Evolutionary conservation across 2,797 vertebrate genomes (phyloP), one percentile per base, ranked within the genome.

Genomic region (Echiichthys vipera): DNA sequence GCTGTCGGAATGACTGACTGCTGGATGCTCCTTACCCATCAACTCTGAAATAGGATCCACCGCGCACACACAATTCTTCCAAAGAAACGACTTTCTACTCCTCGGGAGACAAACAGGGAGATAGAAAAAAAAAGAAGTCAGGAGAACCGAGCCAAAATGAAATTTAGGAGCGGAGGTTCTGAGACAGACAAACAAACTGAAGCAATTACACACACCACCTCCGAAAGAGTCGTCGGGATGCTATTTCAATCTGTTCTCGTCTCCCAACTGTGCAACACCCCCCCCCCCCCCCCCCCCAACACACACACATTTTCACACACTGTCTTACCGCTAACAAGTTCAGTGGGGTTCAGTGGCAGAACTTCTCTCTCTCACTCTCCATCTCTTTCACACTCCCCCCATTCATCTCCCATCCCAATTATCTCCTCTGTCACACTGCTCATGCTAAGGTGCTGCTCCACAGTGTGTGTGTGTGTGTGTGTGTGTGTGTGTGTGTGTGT

Each of bases 331-430:
- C 67, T 65, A 65, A 72, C 50, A 71, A 40, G 65, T 76, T 81
- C 10, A 70, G 64, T 10, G 22, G 25, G 25, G 64, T 49, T 77
- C 40, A 30, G 34, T 62, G 20, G 43, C 62, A 59, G 59, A 36
- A 7, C 39, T 24, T 59, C 57, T 76, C 50, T 58, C 27, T 36
- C 30, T 59, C 29, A 3, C 57, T 55, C 46, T 53, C 29, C n/a
- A 17, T 43, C 5, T 2, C 45, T 40, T 68, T 63, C 51, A 46
- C 65, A 55, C 49, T 65, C 18, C n/a, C 51, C 3, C 45, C 24
- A 27, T 55, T 71, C 54, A 30, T 63, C 50, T 65, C 59, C 68
- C 70, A 37, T 66, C 30, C 55, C 74, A 85, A 81, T 89, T 85
- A 85, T 68, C 87, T 51, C 45, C 59, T 74, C 46, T 63, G 61